A percentile compares a stretch with the other conserved stretches of the same genome.
Conservation (phyloP, 1,140 invertebrate genomes). For the Gyrodactylus bullatarudis region DNA sequence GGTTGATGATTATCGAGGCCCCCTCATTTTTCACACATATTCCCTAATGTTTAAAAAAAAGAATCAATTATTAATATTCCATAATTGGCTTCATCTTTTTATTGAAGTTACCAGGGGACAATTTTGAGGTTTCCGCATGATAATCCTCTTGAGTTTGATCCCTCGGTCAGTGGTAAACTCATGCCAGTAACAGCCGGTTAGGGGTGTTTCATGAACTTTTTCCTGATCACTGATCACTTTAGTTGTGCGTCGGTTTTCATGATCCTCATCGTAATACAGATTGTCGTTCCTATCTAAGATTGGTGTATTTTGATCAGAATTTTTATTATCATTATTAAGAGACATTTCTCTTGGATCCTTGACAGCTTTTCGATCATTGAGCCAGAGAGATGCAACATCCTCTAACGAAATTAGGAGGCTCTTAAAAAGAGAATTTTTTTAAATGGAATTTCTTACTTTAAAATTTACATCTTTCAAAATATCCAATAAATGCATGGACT, state of each 20-base stretch:
- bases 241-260: neutral
- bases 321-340: neutral
- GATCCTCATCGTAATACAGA: neutral
- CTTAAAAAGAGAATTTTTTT: too few species aligned
- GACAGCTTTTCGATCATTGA: neutral
- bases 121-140: neutral
- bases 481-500: too few species aligned
- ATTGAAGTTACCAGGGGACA: neutral
- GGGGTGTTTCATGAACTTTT: neutral
- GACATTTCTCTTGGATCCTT: neutral
- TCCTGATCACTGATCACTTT: neutral
- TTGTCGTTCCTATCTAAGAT: too few species aligned
- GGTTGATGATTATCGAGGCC: neutral
- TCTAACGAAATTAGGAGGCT: neutral
- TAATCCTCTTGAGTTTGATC: neutral
- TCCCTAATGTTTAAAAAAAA: neutral
- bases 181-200: neutral
- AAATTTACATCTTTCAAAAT: too few species aligned
- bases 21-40: neutral
- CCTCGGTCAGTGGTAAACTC: neutral
- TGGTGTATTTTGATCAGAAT: too few species aligned
- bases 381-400: neutral
- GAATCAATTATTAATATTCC: neutral
- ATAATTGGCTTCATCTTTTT: neutral
- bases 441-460: too few species aligned